Conservation (phyloP, 2,113 vertebrate species). For the Siphamia tubifer region DNA sequence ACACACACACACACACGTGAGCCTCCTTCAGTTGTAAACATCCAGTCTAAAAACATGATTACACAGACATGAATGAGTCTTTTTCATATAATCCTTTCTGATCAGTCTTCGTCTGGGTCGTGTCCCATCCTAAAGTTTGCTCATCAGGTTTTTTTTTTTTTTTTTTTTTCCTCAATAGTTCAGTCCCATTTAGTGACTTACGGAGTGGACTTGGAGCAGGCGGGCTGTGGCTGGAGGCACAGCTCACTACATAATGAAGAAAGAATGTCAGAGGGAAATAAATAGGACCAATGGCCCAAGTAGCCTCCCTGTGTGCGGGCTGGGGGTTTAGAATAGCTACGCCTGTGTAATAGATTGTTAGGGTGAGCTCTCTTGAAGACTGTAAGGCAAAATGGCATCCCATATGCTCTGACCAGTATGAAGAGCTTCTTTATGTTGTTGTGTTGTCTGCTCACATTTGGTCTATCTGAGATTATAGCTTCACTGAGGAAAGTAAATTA, state of each 20-base stretch:
- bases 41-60: conserved; percentile 11
- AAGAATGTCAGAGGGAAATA: conserved; percentile 61
- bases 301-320: background rate
- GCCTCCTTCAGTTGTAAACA: conserved; percentile 15
- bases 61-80: conserved; percentile 31
- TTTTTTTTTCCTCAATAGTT: conserved; percentile 9
- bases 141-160: background rate
- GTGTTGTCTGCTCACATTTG: conserved; percentile 61
- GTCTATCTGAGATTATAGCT: conserved; percentile 41
- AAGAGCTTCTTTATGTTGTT: conserved; percentile 18
- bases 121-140: background rate
- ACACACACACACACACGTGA: background rate
- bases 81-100: conserved; percentile 31
- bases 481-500: conserved; percentile 18
- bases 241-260: conserved; percentile 55
- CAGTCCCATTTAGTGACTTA: conserved; percentile 45
- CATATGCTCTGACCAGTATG: conserved; percentile 37
- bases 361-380: conserved; percentile 38
- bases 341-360: conserved; percentile 51
- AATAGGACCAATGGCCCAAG: conserved; percentile 51
- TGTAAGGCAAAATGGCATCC: conserved; percentile 46
- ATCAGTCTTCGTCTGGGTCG: conserved; percentile 36
- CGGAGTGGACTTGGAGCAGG: conserved; percentile 43
- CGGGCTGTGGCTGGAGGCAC: conserved; percentile 45
- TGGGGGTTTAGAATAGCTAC: conserved; percentile 2